Percentiles rank a stretch among this genome's conserved stretches.
These are phyloP conservation scores for Caenorhabditis japonica DNA, from an alignment of 2,888 invertebrate genomes.

Conservation along the genomic window DNA sequence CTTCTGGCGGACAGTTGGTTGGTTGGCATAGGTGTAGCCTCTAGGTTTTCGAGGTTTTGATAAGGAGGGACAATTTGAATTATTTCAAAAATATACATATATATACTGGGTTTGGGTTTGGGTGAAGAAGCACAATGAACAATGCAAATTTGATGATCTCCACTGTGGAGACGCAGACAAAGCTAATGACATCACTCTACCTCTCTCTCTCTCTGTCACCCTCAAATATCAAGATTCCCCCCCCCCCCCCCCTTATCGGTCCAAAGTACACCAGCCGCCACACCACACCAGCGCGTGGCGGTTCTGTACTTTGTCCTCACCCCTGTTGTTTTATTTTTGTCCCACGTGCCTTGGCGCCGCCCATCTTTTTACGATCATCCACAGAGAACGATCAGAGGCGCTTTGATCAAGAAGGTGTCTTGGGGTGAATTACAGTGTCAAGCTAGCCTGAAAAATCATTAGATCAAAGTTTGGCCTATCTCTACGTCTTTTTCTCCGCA, in stretches of 20 bases:
- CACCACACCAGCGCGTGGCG: not conserved
- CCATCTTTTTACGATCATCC: conserved; percentile 8
- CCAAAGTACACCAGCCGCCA: conserved; percentile 8
- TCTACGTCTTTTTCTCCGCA: too few relatives aligned
- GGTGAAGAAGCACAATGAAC: too few relatives aligned
- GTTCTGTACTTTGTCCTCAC: conserved; percentile 19
- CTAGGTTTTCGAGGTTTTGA: too few relatives aligned
- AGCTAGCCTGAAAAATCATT: not conserved
- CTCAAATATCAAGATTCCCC: not conserved
- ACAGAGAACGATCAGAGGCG: conserved; percentile 10
- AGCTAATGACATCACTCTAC: not conserved
- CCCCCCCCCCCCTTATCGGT: not conserved
- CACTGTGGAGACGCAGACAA: too few relatives aligned
- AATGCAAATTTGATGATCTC: too few relatives aligned
- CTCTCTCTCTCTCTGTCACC: not conserved
- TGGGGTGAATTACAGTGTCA: not conserved
- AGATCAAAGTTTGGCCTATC: too few relatives aligned
- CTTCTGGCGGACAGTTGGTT: not conserved
- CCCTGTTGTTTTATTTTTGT: not conserved
- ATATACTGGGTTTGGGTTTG: too few relatives aligned
- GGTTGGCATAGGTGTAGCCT: too few relatives aligned
- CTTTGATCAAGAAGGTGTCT: not conserved
- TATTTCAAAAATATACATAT: too few relatives aligned
- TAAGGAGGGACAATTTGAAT: too few relatives aligned
- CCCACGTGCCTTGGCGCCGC: conserved; percentile 10